Evolutionary conservation across 2,888 invertebrate species (phyloP), one percentile per base, ranked within the genome.

Genomic region (Timema cristinae): DNA sequence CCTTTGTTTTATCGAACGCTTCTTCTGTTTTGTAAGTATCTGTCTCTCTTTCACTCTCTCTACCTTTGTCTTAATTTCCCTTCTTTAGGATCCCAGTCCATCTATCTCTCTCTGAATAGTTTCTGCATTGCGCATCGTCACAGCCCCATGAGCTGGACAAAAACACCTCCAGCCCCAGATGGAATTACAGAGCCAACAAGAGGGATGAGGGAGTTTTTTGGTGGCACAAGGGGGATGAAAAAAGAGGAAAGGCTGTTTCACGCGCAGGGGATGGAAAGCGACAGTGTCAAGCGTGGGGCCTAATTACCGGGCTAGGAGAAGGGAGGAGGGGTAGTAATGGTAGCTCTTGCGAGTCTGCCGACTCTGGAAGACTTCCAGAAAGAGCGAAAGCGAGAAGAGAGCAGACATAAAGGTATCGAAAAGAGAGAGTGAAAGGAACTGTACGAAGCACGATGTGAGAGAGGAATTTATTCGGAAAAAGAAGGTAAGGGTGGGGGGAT

Each of bases 211-310:
- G 9, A 8, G 56, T 56, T n/a, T 8, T 32, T 32, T 32, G 4
- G 32, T 32, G 32, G 32, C 32, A 32, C 32, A 32, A 32, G 32
- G 32, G 32, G 32, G 32, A 32, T 32, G 32, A 32, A 32, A 32
- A 32, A 32, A 32, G 32, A 32, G 32, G 32, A 5, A 63, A 32
- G 47, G 63, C 11, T 7, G 15, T 5, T 5, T 5, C 47, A 10
- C 16, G 63, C 5, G 59, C n/a, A 32, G 63, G 74, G 72, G 74
- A 74, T 71, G 72, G 72, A 72, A 71, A 68, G 71, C 74, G 71
- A 74, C 74, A 74, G 71, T 72, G 72, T 72, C 74, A 74, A 71
- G 71, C 72, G 71, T 68, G 72, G 67, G 69, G 74, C 69, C 74
- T 74, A 74, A 74, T 74, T 74, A 74, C 74, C 72, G 67, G 71